Conservation (phyloP, 2,888 invertebrate genomes). For the Oscheius sp. region DNA sequence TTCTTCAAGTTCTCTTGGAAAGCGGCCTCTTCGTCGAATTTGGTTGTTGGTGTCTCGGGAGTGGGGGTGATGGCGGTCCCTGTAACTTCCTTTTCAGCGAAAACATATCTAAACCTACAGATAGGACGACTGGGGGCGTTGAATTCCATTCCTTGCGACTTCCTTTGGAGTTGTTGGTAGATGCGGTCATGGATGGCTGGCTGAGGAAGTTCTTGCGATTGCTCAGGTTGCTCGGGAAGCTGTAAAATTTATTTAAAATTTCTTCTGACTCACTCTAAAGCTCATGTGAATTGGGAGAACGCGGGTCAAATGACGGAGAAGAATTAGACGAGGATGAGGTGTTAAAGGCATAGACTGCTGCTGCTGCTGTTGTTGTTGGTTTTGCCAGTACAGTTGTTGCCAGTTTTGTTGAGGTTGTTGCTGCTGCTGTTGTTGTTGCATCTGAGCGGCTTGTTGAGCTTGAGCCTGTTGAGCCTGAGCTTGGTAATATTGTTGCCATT, state of each 20-base stretch:
- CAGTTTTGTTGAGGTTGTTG: constrained; percentile 5
- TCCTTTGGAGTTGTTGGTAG: constrained; percentile 48
- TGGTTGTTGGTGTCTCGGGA: constrained; percentile 31
- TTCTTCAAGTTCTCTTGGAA: constrained; percentile 33
- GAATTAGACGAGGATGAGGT: constrained; percentile 4
- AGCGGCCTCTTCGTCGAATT: constrained; percentile 28
- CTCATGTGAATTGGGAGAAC: constrained; percentile 15
- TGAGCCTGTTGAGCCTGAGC: constrained; percentile 11
- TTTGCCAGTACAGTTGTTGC: constrained; percentile 8
- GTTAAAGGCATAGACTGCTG: neutral
- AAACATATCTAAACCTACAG: constrained; percentile 27
- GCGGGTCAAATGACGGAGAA: constrained; percentile 10
- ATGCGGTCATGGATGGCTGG: constrained; percentile 49
- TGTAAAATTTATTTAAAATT: constrained; percentile 25
- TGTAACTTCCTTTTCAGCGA: neutral
- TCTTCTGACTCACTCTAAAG: neutral
- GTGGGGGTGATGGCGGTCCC: constrained; percentile 51
- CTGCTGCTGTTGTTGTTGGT: neutral
- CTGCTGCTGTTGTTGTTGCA: constrained; percentile 13
- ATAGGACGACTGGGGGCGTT: constrained; percentile 48
- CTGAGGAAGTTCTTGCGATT: constrained; percentile 21
- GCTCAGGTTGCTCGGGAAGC: constrained; percentile 29
- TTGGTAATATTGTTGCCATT: neutral
- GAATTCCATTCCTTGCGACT: constrained; percentile 47
- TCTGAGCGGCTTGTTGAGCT: neutral